Evolutionary conservation across 2,888 invertebrate genomes (phyloP), one percentile per base, ranked within the genome.

Genomic region (Drosophila fulvimacula): DNA sequence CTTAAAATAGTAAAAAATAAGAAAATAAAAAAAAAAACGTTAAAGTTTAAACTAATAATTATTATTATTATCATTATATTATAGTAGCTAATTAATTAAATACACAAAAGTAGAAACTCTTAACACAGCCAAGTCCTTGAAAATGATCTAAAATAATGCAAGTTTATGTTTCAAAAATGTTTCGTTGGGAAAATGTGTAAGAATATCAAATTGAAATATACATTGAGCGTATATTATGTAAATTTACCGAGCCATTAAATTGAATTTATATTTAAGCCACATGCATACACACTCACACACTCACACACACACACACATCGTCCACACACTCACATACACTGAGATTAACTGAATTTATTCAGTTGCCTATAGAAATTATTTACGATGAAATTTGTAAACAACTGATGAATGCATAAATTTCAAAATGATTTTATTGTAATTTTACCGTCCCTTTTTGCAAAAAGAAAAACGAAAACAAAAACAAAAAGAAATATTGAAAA

Each of bases 171-270:
- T 42, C 11, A n/a, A 68, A 68, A n/a, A 6, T 56, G 56, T 81
- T 81, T 69, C 36, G 79, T 82, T 86, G 46, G 38, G 24, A 52
- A 58, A 65, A 75, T 68, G 62, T 46, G 65, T 74, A 65, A 62
- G 61, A 63, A 69, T 63, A 71, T 19, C 69, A 75, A 79, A 69
- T 76, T 72, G 15, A 70, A 77, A 81, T 81, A 84, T 78, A 73
- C 78, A 81, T 76, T 76, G 62, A 79, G 79, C 75, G 81, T 85
- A 77, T 84, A 85, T 80, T 87, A 63, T 83, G 86, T 86, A 89
- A 82, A 90, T 91, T 76, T 92, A 91, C 92, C 92, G 91, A 92
- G 91, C 91, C 91, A 91, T 90, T 91, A 90, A 91, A 92, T 91
- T 91, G 90, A 91, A 92, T 92, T 92, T 91, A 91, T 90, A 85